phyloP scores from a whole-genome alignment of 2,888 invertebrate species.

The Physocephala rufipes region DNA sequence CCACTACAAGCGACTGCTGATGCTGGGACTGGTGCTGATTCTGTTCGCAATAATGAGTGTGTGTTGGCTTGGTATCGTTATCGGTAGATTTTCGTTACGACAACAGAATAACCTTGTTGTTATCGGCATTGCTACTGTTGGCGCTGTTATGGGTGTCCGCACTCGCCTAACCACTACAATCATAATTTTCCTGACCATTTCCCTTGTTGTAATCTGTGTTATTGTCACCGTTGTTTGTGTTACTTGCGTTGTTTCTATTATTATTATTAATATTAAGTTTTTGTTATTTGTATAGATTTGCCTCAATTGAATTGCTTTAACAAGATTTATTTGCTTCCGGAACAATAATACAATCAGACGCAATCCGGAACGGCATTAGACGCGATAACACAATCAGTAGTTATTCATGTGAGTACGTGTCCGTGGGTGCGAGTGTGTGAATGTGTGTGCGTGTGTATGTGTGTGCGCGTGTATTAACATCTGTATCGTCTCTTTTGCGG shows the following conservation, averaged over 20 bases:
- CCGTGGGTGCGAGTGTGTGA: background rate
- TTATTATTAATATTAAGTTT: background rate
- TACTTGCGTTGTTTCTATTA: too few relatives aligned
- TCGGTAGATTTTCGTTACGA: too few relatives aligned
- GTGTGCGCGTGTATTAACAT: background rate
- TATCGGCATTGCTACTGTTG: slow-evolving; percentile 12
- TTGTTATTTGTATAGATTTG: background rate
- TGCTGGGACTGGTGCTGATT: slow-evolving; percentile 3
- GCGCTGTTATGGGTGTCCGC: background rate
- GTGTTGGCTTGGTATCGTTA: too few relatives aligned
- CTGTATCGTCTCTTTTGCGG: background rate
- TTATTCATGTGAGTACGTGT: too few relatives aligned
- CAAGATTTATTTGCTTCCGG: too few relatives aligned
- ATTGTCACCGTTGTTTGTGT: too few relatives aligned
- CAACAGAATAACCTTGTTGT: too few relatives aligned
- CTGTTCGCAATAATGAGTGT: background rate
- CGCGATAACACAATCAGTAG: too few relatives aligned
- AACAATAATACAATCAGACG: too few relatives aligned
- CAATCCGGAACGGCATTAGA: too few relatives aligned
- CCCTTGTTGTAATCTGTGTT: too few relatives aligned
- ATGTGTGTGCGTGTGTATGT: background rate
- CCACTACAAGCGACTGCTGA: slow-evolving; percentile 10
- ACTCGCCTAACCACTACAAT: background rate
- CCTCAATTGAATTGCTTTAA: background rate
- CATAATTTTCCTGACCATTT: background rate